These are phyloP conservation scores for Anguilla japonica DNA, from an alignment of 2,113 vertebrate genomes.

Conservation along the genomic window DNA sequence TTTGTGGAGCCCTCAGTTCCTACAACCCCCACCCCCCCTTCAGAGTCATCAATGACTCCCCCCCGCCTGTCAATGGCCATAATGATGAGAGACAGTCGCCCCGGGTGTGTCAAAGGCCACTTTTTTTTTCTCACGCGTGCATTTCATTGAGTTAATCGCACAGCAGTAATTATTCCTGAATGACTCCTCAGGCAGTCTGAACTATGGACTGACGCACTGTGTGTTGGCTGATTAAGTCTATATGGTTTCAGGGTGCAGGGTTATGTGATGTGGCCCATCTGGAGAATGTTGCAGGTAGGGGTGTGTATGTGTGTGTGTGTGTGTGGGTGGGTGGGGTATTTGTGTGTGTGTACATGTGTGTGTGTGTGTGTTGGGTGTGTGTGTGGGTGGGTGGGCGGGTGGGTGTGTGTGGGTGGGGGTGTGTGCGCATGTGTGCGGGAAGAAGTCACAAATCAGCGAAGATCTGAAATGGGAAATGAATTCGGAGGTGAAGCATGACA, in stretches of 20 bases:
- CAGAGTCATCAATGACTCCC: neutral
- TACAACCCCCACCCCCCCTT: neutral
- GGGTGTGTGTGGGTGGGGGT: neutral
- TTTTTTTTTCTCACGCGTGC: neutral
- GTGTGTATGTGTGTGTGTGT: neutral
- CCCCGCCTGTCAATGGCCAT: neutral
- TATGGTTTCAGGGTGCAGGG: neutral
- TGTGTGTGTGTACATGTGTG: neutral
- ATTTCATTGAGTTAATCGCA: neutral
- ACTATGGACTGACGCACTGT: neutral
- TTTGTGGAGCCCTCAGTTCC: neutral
- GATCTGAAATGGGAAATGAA: conserved; percentile 8
- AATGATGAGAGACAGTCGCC: neutral
- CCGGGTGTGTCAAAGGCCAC: neutral
- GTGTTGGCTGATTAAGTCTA: neutral
- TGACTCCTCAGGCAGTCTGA: neutral
- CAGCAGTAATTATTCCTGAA: neutral
- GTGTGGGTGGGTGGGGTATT: neutral
- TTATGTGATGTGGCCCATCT: neutral
- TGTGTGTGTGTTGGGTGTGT: neutral
- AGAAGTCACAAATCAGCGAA: neutral
- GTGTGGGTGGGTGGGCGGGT: neutral
- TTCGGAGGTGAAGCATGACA: neutral
- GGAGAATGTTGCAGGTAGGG: neutral
- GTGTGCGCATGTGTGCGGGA: too few relatives aligned